Conservation (phyloP, 2,888 invertebrate genomes). For the Euphydryas editha region DNA sequence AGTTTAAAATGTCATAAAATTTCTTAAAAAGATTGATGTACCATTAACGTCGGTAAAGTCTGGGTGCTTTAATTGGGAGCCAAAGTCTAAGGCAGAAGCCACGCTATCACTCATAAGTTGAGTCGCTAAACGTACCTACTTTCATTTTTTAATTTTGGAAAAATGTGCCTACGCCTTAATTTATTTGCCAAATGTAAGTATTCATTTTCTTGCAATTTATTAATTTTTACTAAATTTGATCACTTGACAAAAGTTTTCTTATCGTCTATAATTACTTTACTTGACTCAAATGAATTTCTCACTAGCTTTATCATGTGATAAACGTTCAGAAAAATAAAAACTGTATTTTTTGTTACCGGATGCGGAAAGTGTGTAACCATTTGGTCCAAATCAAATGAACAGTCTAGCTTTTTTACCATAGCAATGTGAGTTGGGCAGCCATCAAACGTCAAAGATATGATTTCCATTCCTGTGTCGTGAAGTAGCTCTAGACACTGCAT, state of each 20-base stretch:
- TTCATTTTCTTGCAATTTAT: conserved; percentile 1
- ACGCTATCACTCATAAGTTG: conserved; percentile 2
- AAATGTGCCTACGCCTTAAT: background rate
- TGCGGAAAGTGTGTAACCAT: background rate
- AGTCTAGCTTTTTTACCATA: background rate
- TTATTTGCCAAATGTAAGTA: background rate
- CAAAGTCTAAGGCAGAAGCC: background rate
- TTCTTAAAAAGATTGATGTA: background rate
- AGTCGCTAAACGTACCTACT: background rate
- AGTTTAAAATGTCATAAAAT: background rate
- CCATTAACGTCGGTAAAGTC: background rate
- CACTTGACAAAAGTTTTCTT: background rate
- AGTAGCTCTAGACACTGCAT: background rate
- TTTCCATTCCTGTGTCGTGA: background rate
- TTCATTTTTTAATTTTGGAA: conserved; percentile 3
- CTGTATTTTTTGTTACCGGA: background rate
- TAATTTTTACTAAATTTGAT: background rate
- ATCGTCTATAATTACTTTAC: background rate
- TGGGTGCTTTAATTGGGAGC: background rate
- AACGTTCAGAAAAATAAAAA: background rate
- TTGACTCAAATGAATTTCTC: background rate
- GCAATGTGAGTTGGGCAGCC: background rate
- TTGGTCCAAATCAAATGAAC: conserved; percentile 2
- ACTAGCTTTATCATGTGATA: conserved; percentile 3
- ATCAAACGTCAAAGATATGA: background rate